A percentile compares a stretch with the other conserved stretches of the same genome.
These are phyloP conservation scores for Okapia johnstoni DNA, from an alignment of 2,113 vertebrate genomes.

Conservation along the genomic window DNA sequence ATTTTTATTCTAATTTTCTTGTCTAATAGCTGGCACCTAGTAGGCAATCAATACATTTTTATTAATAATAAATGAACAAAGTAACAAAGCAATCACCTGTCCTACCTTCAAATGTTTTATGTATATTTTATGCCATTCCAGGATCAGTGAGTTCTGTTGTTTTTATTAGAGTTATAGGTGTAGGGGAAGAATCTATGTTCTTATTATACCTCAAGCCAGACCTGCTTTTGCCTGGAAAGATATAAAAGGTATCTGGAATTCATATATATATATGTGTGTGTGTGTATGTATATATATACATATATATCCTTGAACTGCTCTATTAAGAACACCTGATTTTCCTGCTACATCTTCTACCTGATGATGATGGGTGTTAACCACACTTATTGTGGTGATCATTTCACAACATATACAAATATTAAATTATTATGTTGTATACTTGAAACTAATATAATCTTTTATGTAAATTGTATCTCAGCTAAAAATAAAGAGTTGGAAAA, in stretches of 20 bases:
- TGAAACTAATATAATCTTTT: background rate
- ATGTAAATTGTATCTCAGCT: background rate
- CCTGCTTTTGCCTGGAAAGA: background rate
- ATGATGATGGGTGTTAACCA: background rate
- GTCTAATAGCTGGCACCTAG: background rate
- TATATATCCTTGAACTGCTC: background rate
- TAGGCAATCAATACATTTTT: background rate
- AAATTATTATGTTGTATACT: background rate
- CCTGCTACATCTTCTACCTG: background rate
- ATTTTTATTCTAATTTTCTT: background rate
- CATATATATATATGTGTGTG: fast-evolving
- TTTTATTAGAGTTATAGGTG: background rate
- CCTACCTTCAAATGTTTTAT: background rate
- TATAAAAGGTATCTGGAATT: background rate
- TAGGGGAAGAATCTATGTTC: background rate
- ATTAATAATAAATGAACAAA: background rate
- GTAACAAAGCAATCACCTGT: background rate
- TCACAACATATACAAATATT: background rate
- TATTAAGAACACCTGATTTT: background rate
- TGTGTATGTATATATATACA: background rate
- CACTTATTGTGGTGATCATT: background rate
- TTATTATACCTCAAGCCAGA: background rate
- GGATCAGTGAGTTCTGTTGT: background rate
- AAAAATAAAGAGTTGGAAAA: background rate
- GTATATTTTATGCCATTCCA: background rate